These are phyloP conservation scores for Gasterosteus aculeatus DNA, from an alignment of 2,113 vertebrate genomes.

Conservation along the genomic window DNA sequence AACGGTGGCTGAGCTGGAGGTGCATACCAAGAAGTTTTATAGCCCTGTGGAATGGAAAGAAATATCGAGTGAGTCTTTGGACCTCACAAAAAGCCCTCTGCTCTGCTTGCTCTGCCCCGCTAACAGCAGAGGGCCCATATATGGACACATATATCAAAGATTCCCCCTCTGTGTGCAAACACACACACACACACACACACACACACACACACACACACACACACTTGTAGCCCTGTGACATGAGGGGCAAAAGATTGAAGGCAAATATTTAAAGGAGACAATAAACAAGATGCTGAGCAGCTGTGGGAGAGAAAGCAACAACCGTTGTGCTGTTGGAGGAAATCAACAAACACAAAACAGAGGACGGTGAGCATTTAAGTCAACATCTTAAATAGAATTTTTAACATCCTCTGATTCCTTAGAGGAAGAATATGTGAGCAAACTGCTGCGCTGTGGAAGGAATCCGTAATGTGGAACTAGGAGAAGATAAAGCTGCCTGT, in stretches of 20 bases:
- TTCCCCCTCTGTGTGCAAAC: slow-evolving; percentile 65
- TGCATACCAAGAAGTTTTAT: slow-evolving; percentile 77
- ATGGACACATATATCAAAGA: slow-evolving; percentile 73
- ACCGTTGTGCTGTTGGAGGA: slow-evolving; percentile 10
- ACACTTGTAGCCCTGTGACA: slow-evolving; percentile 74
- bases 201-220: slow-evolving; percentile 37
- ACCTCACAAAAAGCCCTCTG: slow-evolving; percentile 72
- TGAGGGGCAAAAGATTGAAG: slow-evolving; percentile 55
- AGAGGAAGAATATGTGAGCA: slow-evolving; percentile 40
- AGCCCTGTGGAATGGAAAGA: slow-evolving; percentile 77
- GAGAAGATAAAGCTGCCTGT: slow-evolving; percentile 51
- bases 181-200: slow-evolving; percentile 47
- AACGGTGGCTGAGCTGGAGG: slow-evolving; percentile 64
- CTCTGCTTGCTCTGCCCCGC: slow-evolving; percentile 54
- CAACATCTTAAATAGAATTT: slow-evolving; percentile 21
- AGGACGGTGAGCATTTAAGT: slow-evolving; percentile 12
- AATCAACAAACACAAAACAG: not conserved
- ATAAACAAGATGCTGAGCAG: slow-evolving; percentile 44
- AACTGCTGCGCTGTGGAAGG: slow-evolving; percentile 42
- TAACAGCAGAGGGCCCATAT: slow-evolving; percentile 74
- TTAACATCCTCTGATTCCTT: slow-evolving; percentile 28
- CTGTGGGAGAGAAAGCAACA: slow-evolving; percentile 18
- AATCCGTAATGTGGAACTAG: slow-evolving; percentile 68
- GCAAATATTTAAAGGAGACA: slow-evolving; percentile 70
- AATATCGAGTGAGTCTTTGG: slow-evolving; percentile 70